Conservation (phyloP, 64 coral and sea anemone species). For the Astreopora myriophthalma region DNA sequence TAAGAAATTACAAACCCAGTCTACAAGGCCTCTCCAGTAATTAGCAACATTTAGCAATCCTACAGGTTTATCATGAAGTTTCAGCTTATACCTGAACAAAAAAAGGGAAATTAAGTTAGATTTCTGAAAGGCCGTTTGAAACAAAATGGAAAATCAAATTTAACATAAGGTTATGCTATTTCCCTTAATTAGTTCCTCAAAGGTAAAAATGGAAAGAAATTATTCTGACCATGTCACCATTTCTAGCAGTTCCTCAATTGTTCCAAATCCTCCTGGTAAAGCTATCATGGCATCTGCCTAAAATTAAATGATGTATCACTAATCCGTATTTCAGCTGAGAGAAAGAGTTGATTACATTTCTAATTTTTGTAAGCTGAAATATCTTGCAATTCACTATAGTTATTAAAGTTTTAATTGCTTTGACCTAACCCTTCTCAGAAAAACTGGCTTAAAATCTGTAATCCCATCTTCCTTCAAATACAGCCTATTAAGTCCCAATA, state of each 20-base stretch:
- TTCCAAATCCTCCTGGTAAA: constrained; percentile 77
- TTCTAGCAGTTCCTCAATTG: constrained; percentile 71
- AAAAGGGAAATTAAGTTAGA: neutral
- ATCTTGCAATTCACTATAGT: too few species aligned
- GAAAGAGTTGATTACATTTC: too few species aligned
- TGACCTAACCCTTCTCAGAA: too few species aligned
- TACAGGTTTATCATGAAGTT: constrained; percentile 76
- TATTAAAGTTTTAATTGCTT: too few species aligned
- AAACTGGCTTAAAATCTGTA: too few species aligned
- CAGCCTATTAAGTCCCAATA: too few species aligned
- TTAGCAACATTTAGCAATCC: constrained; percentile 66
- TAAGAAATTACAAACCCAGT: constrained; percentile 59
- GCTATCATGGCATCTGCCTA: constrained; percentile 81
- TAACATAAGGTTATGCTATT: too few species aligned
- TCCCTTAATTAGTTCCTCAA: neutral
- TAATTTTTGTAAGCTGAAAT: too few species aligned
- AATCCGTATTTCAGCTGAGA: neutral
- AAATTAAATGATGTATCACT: neutral
- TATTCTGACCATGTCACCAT: constrained; percentile 76
- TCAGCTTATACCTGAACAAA: constrained; percentile 58
- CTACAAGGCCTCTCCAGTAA: constrained; percentile 46
- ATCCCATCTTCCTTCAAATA: too few species aligned
- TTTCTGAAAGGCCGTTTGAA: neutral
- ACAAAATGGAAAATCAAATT: too few species aligned
- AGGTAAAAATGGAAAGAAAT: neutral